A percentile compares a stretch with the other conserved stretches of the same genome.
Conservation (phyloP, 2,797 vertebrate genomes). For the Thalassophryne amazonica region DNA sequence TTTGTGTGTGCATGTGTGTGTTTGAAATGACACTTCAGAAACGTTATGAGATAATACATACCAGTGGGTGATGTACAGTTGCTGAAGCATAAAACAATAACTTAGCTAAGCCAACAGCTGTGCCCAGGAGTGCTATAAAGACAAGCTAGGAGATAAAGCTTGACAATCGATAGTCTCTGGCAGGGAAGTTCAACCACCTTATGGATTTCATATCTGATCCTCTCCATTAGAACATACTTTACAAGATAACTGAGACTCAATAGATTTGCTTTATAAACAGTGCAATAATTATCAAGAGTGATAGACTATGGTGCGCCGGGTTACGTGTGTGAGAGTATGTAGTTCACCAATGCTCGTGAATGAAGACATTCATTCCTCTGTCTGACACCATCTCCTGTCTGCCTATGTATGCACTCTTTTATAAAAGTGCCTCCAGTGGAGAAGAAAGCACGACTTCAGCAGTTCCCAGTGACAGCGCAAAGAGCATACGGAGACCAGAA, state of each 20-base stretch:
- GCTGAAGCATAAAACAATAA: neutral
- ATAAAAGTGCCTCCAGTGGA: slow-evolving; percentile 40
- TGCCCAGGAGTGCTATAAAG: slow-evolving; percentile 25
- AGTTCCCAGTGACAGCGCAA: slow-evolving; percentile 11
- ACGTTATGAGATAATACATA: neutral
- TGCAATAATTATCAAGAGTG: slow-evolving; percentile 48
- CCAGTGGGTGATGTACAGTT: neutral
- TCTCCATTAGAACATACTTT: slow-evolving; percentile 44
- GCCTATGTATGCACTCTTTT: slow-evolving; percentile 28
- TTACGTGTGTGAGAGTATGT: slow-evolving; percentile 17
- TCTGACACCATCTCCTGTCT: slow-evolving; percentile 31
- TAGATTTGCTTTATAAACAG: slow-evolving; percentile 52
- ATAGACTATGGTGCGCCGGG: slow-evolving; percentile 22
- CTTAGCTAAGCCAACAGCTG: slow-evolving; percentile 12
- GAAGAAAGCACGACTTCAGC: slow-evolving; percentile 26
- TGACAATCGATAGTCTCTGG: slow-evolving; percentile 41
- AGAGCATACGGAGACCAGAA: too few species aligned
- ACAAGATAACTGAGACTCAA: slow-evolving; percentile 47
- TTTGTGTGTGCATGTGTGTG: too few species aligned
- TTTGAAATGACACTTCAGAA: too few species aligned
- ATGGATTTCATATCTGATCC: slow-evolving; percentile 63
- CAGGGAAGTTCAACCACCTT: slow-evolving; percentile 39
- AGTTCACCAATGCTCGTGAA: slow-evolving; percentile 36
- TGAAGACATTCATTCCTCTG: slow-evolving; percentile 49
- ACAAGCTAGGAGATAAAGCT: slow-evolving; percentile 38